A percentile compares a stretch with the other conserved stretches of the same genome.
Conservation (phyloP, 2,888 invertebrate species). For the Amitus sp. region DNA sequence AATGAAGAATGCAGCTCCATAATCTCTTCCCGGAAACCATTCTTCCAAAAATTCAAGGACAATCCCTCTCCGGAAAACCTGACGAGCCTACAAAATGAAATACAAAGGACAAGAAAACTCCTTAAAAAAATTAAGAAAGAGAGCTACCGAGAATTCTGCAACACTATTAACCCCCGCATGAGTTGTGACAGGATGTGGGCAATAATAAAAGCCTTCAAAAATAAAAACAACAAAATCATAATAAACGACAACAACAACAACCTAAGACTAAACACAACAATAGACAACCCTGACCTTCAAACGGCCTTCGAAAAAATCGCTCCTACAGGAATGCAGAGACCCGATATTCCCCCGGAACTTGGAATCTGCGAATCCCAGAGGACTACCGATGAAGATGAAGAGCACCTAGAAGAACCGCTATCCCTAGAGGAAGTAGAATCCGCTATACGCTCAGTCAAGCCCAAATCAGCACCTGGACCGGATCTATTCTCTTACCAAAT, state of each 20-base stretch:
- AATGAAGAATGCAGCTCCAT: not conserved
- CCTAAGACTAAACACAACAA: not conserved
- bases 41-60: too few species aligned
- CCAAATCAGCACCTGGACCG: not conserved
- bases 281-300: not conserved
- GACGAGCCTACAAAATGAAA: too few species aligned
- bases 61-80: not conserved
- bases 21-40: not conserved
- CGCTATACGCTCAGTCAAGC: not conserved
- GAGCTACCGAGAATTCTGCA: not conserved
- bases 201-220: not conserved
- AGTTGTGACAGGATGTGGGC: not conserved
- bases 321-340: too few species aligned
- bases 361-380: too few species aligned
- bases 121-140: not conserved
- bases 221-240: too few species aligned
- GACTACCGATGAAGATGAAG: not conserved
- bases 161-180: not conserved
- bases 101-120: not conserved
- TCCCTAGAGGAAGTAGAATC: not conserved
- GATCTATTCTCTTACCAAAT: not conserved
- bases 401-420: not conserved
- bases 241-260: too few species aligned
- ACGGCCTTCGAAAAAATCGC: not conserved
- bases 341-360: too few species aligned